Base-by-base conservation (phyloP, 2,888 invertebrate genomes). In the Chaetogeoica ovagalla region DNA sequence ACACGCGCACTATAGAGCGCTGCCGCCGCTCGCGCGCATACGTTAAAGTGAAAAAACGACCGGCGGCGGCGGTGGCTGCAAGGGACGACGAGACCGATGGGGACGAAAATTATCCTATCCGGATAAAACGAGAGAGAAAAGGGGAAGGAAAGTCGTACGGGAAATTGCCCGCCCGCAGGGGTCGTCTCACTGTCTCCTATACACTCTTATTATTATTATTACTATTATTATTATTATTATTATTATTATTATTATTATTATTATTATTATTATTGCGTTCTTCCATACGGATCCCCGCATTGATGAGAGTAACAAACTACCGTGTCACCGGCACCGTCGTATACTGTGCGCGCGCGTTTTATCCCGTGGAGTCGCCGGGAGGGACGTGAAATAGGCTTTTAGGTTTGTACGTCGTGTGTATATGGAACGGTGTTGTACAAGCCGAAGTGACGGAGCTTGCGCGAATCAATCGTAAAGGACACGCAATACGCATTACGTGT, bases 31-130 rank as follows among this genome's bases (percentile, higher is more conserved):
- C 48, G 13, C 48, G 48, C 48, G 13, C 48, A 48, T 48, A 48
- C 13, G 13, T 48, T 48, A 48, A 48, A 48, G 48, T 48, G 48
- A 48, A 48, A 30, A 48, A 48, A 13, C 48, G 48, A 1, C 48
- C 11, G 48, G 48, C 0, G 48, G 48, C 15, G 39, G 4, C 4
- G 39, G 39, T 6, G 39, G 39, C 39, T 39, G 13, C 11, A 11
- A 15, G 48, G 48, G 48, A 65, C 43, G 43, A 48, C 48, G 66
- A 59, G n/a, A 48, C 43, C 59, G 15, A 76, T 19, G 68, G 68
- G 57, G 19, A 66, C 66, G n/a, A 76, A 76, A 76, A 76, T 76
- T 76, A 68, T 69, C 48, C 69, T n/a, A n/a, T 76, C 59, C 48
- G 59, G 69, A 63, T 69, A 30, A 30, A 30, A 69, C 48, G 48